phyloP scores from a whole-genome alignment of 1,140 invertebrate species.

The Xylocopa sonorina region DNA sequence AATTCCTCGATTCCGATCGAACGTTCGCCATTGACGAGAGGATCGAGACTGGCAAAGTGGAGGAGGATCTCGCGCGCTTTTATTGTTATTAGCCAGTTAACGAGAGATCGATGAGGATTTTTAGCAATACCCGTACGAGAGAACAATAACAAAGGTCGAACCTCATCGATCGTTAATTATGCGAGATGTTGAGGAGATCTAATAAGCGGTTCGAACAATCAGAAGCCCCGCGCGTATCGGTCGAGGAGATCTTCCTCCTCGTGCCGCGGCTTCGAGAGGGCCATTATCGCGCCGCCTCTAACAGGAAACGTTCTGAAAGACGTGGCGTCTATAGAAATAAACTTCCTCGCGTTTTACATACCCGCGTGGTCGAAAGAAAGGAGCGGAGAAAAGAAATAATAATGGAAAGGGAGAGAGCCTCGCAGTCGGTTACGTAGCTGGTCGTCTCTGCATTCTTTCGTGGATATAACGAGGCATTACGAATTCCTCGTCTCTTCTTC shows the following conservation, averaged over 20 bases:
- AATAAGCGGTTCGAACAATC: constrained; percentile 49
- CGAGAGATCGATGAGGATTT: constrained; percentile 31
- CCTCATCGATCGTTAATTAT: constrained; percentile 43
- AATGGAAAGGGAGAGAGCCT: constrained; percentile 10
- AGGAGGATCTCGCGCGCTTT: constrained; percentile 4
- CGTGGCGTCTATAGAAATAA: constrained; percentile 33
- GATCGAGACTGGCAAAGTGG: not conserved
- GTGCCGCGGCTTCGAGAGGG: not conserved
- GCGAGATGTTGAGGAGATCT: constrained; percentile 34
- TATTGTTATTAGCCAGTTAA: constrained; percentile 25
- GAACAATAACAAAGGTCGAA: constrained; percentile 34
- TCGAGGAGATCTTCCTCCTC: constrained; percentile 18
- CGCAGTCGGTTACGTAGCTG: not conserved
- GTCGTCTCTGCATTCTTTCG: not conserved
- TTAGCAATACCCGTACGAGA: not conserved
- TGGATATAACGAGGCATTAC: constrained; percentile 24
- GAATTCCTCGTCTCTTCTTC: not conserved
- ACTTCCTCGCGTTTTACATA: constrained; percentile 44
- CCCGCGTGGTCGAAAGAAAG: not conserved
- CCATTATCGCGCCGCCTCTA: not conserved
- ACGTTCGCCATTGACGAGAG: not conserved
- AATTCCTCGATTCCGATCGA: not conserved
- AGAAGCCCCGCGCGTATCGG: constrained; percentile 14
- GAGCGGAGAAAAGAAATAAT: too few species aligned
- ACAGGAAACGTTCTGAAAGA: constrained; percentile 45